phyloP scores from a whole-genome alignment of 2,113 vertebrate species.

The Xenus cinereus region DNA sequence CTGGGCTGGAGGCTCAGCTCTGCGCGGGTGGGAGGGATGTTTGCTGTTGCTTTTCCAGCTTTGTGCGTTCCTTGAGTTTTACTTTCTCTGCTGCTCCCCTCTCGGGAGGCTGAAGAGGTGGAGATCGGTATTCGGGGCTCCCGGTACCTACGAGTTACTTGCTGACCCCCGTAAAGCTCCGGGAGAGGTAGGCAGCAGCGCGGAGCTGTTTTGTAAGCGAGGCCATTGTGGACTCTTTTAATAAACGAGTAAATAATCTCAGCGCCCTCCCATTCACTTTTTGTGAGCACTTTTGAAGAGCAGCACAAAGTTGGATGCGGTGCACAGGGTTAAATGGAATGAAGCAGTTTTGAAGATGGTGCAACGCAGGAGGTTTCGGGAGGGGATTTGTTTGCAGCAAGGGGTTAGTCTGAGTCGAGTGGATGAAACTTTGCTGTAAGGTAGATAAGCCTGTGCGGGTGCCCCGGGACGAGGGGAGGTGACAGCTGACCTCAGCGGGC shows the following conservation, averaged over 20 bases:
- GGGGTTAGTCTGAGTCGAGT: background rate
- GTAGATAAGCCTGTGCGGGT: background rate
- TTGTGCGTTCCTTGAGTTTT: background rate
- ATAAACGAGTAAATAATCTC: background rate
- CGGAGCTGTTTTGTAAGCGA: background rate
- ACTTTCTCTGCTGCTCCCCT: background rate
- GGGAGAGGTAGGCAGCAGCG: background rate
- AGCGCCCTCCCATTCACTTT: fast-evolving
- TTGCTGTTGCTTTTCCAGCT: conserved; percentile 31
- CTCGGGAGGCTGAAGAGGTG: background rate
- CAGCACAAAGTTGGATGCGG: background rate
- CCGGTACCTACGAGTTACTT: background rate
- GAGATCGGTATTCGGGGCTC: background rate
- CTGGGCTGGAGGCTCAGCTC: conserved; percentile 9
- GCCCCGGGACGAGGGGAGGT: background rate
- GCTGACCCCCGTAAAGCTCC: background rate
- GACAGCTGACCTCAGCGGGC: background rate
- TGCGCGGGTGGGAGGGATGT: background rate
- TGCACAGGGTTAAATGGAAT: background rate
- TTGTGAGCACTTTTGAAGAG: background rate
- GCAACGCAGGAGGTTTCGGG: background rate
- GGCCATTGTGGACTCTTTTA: background rate
- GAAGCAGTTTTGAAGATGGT: background rate
- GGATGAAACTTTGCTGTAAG: background rate
- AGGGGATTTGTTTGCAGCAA: background rate